Conservation (phyloP, 1,140 invertebrate species). For the Stenopsyche tienmushanensis region DNA sequence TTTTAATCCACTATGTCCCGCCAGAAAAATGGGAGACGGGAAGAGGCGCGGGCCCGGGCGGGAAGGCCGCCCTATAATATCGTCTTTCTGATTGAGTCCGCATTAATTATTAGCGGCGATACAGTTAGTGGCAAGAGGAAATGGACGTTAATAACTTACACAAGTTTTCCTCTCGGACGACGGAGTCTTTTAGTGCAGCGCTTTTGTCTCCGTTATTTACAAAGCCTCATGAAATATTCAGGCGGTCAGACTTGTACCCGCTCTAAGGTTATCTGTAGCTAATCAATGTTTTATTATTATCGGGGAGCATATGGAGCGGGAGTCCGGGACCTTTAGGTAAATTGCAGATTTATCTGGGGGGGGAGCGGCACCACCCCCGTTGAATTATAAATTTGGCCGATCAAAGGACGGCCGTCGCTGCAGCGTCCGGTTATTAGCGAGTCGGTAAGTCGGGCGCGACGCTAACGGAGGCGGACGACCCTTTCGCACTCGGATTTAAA, state of each 20-base stretch:
- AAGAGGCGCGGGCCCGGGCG: slow-evolving; percentile 26
- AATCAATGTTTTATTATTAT: slow-evolving; percentile 42
- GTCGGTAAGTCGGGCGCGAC: slow-evolving; percentile 55
- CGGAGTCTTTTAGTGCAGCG: slow-evolving; percentile 30
- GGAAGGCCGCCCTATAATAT: slow-evolving; percentile 52
- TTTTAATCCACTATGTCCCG: not conserved
- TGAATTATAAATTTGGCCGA: not conserved
- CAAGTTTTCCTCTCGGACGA: slow-evolving; percentile 48
- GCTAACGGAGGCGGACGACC: too few relatives aligned
- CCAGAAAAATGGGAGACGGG: slow-evolving; percentile 5
- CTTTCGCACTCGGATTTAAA: slow-evolving; percentile 13
- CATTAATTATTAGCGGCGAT: slow-evolving; percentile 58
- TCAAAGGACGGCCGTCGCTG: slow-evolving; percentile 1
- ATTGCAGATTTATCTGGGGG: slow-evolving; percentile 37
- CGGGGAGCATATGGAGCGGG: slow-evolving; percentile 19
- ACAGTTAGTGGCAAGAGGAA: slow-evolving; percentile 47
- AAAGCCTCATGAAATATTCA: slow-evolving; percentile 38
- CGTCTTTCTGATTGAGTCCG: slow-evolving; percentile 55
- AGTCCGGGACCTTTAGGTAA: slow-evolving; percentile 27
- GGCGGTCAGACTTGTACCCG: slow-evolving; percentile 14
- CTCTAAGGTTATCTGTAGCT: slow-evolving; percentile 34
- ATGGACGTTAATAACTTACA: slow-evolving; percentile 48
- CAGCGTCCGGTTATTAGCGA: slow-evolving; percentile 50
- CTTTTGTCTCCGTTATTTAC: slow-evolving; percentile 35
- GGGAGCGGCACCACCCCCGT: not conserved